Conservation (phyloP, 1,140 invertebrate genomes). For the Sinella curviseta region DNA sequence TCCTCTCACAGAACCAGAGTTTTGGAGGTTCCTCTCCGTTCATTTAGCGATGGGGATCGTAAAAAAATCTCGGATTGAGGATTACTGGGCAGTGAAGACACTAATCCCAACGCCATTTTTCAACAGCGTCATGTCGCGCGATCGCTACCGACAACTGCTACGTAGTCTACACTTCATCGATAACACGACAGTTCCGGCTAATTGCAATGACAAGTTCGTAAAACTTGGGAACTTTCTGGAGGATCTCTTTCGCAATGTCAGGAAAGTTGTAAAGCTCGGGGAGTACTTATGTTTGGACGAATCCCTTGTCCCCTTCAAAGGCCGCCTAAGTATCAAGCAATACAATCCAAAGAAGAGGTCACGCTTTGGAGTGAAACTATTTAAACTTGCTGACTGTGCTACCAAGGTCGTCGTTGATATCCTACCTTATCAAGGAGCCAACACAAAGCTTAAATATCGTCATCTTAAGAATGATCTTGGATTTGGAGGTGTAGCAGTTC, state of each 20-base stretch:
- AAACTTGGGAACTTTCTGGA: conserved; percentile 38
- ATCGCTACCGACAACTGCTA: conserved; percentile 26
- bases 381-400: conserved; percentile 51
- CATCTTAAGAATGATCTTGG: conserved; percentile 43
- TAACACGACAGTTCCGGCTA: conserved; percentile 2
- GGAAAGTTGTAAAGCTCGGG: conserved; percentile 40
- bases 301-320: conserved; percentile 53
- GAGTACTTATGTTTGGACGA: conserved; percentile 55
- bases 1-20: background rate
- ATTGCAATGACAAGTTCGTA: conserved; percentile 28
- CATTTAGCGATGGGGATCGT: background rate
- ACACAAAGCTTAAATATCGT: conserved; percentile 22
- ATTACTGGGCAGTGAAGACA: background rate
- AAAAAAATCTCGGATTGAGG: background rate
- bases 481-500: conserved; percentile 52
- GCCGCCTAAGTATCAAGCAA: conserved; percentile 53
- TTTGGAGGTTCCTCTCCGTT: background rate
- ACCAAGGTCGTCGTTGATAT: conserved; percentile 51
- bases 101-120: background rate
- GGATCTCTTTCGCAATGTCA: conserved; percentile 42
- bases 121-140: background rate
- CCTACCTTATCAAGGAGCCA: conserved; percentile 50
- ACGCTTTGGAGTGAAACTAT: conserved; percentile 55
- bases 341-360: conserved; percentile 55
- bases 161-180: conserved; percentile 46